Base-by-base conservation (phyloP, 2,797 vertebrate species). In the Neoniphon sammara region DNA sequence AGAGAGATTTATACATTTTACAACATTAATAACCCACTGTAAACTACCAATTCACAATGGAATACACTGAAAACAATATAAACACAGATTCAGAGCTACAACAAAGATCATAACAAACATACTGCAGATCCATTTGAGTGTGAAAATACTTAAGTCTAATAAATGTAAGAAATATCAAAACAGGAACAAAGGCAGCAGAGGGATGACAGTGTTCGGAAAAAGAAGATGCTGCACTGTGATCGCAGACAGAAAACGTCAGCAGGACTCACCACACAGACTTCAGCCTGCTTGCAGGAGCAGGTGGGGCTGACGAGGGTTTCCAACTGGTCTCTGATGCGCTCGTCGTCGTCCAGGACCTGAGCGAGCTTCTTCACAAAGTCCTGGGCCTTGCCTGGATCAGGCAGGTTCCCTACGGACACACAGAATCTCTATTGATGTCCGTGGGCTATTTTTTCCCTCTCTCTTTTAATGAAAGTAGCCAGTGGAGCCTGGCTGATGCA, bases 321-420 rank as follows among this genome's bases (percentile, higher is more conserved):
- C 86, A 99, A 81, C 75, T 99, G 98, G 85, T 96, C 96, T 85
- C 96, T 92, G 91, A 99, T 96, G 83, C 97, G 96, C 88, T 99
- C 97, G 60, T 99, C 97, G 42, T 99, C 98, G 81, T 98, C 98
- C 86, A 99, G 91, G 85, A 98, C 97, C 92, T 99, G 98, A 34
- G 96, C 96, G 84, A 99, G 95, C 88, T 98, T 99, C 90, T 99
- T 99, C 90, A 99, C 97, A 91, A 99, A 98, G 91, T 99, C 98
- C 91, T 99, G 98, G 57, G 97, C 97, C 89, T 99, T 99, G 18
- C 98, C 98, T 4, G 98, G 97, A 90, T 99, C 98, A 57, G 98
- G 98, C 80, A 99, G 94, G 87, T 99, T 98, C 89, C 94, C 98
- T 99, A 3, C 3, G 34, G 34, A 66, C 50, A 81, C 27, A 73